Percentiles rank a stretch among this genome's conserved stretches.
Evolutionary conservation across 2,797 vertebrate species (phyloP).

Genomic region (Benthosema pterotum): DNA sequence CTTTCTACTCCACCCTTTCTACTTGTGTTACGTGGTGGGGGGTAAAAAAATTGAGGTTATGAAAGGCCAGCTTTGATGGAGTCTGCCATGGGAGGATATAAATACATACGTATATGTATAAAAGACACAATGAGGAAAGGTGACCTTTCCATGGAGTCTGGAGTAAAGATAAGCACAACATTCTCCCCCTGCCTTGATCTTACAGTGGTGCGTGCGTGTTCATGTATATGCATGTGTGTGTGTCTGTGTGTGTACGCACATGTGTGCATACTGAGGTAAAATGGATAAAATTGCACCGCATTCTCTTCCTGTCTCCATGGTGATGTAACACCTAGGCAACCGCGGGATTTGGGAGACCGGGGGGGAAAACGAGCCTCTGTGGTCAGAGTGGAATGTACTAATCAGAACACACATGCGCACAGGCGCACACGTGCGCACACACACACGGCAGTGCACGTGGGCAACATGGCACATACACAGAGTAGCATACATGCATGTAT

Average conservation of each 20-base stretch:
- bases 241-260: background rate
- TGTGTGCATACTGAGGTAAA: background rate
- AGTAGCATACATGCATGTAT: background rate
- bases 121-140: background rate
- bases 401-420: constrained; percentile 24
- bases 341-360: constrained; percentile 18
- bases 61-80: background rate
- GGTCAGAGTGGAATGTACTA: constrained; percentile 38
- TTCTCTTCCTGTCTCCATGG: constrained; percentile 16
- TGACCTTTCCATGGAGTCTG: constrained; percentile 12
- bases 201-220: background rate
- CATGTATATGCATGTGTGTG: too few relatives aligned
- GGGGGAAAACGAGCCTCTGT: constrained; percentile 8
- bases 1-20: background rate
- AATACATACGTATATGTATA: background rate
- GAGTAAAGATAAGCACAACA: background rate
- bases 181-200: background rate
- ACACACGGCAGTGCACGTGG: constrained; percentile 19
- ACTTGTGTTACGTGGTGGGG: constrained; percentile 10
- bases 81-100: background rate
- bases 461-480: background rate
- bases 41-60: background rate
- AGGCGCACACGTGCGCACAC: constrained; percentile 2
- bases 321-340: constrained; percentile 33
- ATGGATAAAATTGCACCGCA: background rate